These are phyloP conservation scores for Hydrolagus affinis DNA, from an alignment of 2,113 vertebrate species.

Conservation along the genomic window DNA sequence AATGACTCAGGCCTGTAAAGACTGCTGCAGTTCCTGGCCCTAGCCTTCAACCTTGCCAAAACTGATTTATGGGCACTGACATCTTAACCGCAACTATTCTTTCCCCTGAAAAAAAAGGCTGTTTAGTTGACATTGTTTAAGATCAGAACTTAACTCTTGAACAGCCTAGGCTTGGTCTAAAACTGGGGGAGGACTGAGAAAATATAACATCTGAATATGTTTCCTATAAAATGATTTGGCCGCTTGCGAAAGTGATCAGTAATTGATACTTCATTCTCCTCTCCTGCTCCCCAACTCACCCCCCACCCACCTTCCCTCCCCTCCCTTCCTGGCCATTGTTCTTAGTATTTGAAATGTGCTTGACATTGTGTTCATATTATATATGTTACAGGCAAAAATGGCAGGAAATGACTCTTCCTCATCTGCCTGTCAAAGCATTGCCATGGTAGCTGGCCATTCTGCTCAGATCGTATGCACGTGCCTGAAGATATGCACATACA, in stretches of 20 bases:
- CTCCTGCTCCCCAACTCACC: too few species aligned
- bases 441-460: not conserved
- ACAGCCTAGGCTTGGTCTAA: not conserved
- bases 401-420: not conserved
- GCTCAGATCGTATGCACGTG: not conserved
- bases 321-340: not conserved
- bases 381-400: not conserved
- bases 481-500: too few species aligned
- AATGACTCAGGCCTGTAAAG: constrained; percentile 44
- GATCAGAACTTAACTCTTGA: constrained; percentile 46
- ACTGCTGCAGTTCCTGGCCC: constrained; percentile 43
- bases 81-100: constrained; percentile 51
- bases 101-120: constrained; percentile 38
- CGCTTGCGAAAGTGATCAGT: not conserved
- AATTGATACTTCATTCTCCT: not conserved
- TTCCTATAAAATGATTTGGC: not conserved
- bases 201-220: not conserved
- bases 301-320: not conserved
- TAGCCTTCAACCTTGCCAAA: constrained; percentile 45
- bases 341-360: constrained; percentile 8
- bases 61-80: constrained; percentile 48
- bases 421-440: not conserved
- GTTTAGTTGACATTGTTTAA: constrained; percentile 38
- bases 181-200: not conserved
- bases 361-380: not conserved